These are phyloP conservation scores for Drosophila robusta DNA, from an alignment of 2,888 invertebrate genomes.

Conservation along the genomic window DNA sequence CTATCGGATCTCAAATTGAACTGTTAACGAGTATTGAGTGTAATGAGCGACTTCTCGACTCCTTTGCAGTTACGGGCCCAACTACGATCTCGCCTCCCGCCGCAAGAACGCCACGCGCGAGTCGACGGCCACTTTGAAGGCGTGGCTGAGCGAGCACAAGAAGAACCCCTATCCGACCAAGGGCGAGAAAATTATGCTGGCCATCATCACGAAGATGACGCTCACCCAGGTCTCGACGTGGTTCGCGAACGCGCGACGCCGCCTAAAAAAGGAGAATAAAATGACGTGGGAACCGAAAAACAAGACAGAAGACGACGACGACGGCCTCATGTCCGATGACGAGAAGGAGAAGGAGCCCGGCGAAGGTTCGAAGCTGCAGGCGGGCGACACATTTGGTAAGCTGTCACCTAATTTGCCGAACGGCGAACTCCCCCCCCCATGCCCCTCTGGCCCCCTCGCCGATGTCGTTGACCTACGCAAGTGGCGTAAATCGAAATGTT, in stretches of 20 bases:
- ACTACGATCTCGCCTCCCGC: slow-evolving; percentile 96
- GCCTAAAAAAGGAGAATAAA: slow-evolving; percentile 98
- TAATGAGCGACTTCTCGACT: slow-evolving; percentile 1
- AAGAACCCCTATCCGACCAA: slow-evolving; percentile 98
- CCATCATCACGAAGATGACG: slow-evolving; percentile 98
- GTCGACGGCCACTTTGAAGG: slow-evolving; percentile 98
- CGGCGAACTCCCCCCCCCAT: too few relatives aligned
- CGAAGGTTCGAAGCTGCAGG: slow-evolving; percentile 87
- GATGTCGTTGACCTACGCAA: slow-evolving; percentile 44
- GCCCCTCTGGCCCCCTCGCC: background rate
- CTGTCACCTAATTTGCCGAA: slow-evolving; percentile 47
- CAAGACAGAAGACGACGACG: slow-evolving; percentile 94
- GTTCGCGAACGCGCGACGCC: slow-evolving; percentile 97
- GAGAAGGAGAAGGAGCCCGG: slow-evolving; percentile 93
- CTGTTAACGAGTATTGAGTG: background rate
- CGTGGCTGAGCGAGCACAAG: slow-evolving; percentile 98
- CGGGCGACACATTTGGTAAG: slow-evolving; percentile 69
- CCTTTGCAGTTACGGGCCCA: slow-evolving; percentile 92
- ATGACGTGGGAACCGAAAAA: slow-evolving; percentile 99
- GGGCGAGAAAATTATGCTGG: slow-evolving; percentile 98
- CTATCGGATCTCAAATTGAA: too few relatives aligned
- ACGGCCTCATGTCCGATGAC: slow-evolving; percentile 93
- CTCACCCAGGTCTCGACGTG: slow-evolving; percentile 97
- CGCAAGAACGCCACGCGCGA: slow-evolving; percentile 99
- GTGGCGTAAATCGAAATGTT: slow-evolving; percentile 21